Evolutionary conservation across 2,797 vertebrate genomes (phyloP).

Genomic region (Sebastes steindachneri): DNA sequence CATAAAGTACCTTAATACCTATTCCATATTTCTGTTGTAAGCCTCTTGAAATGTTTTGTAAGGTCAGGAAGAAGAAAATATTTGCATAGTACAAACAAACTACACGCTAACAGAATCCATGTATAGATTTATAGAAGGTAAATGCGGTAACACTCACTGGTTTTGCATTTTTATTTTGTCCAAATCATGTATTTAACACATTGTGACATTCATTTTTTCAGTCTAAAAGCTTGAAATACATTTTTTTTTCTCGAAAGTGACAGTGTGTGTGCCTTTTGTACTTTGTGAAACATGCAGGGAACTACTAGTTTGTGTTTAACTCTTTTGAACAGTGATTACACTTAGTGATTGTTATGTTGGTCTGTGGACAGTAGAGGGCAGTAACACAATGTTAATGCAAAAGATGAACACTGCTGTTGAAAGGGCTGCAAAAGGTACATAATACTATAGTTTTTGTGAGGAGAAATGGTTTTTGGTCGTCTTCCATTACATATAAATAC

Average conservation of each 20-base stretch:
- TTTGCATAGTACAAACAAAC: background rate
- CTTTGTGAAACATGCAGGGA: background rate
- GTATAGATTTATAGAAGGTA: background rate
- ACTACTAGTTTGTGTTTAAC: background rate
- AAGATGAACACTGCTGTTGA: background rate
- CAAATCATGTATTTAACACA: conserved; percentile 13
- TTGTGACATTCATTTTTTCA: background rate
- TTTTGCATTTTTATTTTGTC: conserved; percentile 6
- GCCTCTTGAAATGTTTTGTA: background rate
- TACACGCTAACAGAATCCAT: background rate
- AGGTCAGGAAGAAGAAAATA: background rate
- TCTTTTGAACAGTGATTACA: background rate
- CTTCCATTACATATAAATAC: too few species aligned
- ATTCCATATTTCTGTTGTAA: conserved; percentile 36
- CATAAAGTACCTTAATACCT: conserved; percentile 20
- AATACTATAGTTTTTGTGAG: background rate
- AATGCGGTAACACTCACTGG: background rate
- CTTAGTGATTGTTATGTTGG: background rate
- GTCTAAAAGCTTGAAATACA: conserved; percentile 39
- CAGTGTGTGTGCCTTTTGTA: background rate
- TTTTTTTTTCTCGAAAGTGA: background rate
- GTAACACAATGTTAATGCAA: background rate
- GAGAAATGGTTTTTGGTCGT: background rate
- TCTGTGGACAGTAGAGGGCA: conserved; percentile 44
- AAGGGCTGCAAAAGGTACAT: background rate